Evolutionary conservation across 2,797 vertebrate species (phyloP), one percentile per base, ranked within the genome.

Genomic region (Pogonophryne albipinna): DNA sequence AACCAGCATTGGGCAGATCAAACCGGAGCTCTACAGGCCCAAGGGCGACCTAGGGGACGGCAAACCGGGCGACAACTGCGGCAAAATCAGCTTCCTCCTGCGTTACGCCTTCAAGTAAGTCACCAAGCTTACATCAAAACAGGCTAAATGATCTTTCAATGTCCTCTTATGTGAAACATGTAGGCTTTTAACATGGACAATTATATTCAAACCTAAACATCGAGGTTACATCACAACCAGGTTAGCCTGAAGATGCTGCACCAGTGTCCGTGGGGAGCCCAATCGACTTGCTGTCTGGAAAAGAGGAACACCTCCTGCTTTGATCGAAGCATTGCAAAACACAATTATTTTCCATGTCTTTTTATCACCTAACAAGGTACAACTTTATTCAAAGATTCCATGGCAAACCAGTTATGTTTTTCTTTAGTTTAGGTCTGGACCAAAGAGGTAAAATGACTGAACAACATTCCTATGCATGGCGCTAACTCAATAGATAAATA

Each of bases 1-100:
- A 71, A 98, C 96, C 81, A 95, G 97, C 92, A 97, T 98, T 0
- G 97, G 97, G 15, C 97, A 97, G 91, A 98, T 98, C 87, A 97
- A 98, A 77, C 97, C 97, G 0, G 97, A 98, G 89, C 91, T 98
- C 64, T 98, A 98, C 92, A 94, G 96, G 67, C 96, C 95, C 34
- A 95, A 95, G 50, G 95, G 94, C 6, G 95, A 95, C 71, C 94
- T 70, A 87, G 93, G 86, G 1, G 95, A 95, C 1, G 93, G 94
- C 47, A 96, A 95, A 47, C 86, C 74, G 90, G 96, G 93, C 15
- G 95, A 70, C 93, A 95, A 68, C 82, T 97, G 96, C 0, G 97
- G 97, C 78, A 96, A 97, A 68, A 96, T 98, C 90, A 97, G 97
- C 93, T 97, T 98, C 83, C 95, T 97, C 56, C 94, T 98, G 84